A percentile compares a stretch with the other conserved stretches of the same genome.
Evolutionary conservation across 2,113 vertebrate genomes (phyloP).

Genomic region (Syrrhaptes paradoxus): DNA sequence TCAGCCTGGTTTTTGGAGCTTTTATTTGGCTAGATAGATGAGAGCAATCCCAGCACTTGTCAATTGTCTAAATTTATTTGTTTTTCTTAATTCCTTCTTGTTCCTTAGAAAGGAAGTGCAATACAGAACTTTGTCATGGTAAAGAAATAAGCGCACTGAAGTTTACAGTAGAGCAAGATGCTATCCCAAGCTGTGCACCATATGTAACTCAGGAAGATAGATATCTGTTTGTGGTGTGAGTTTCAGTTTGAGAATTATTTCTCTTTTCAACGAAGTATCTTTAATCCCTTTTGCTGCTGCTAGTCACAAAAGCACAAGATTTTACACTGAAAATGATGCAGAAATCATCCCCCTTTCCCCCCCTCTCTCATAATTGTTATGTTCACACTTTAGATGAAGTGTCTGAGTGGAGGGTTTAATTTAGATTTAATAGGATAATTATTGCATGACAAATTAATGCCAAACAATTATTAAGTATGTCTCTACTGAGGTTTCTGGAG

Average conservation of each 20-base stretch:
- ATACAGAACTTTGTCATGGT: neutral
- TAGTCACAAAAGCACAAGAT: neutral
- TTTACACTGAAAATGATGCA: constrained; percentile 15
- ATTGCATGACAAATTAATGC: constrained; percentile 72
- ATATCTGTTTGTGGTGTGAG: neutral
- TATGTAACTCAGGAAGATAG: neutral
- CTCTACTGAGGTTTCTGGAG: constrained; percentile 48
- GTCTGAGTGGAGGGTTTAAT: constrained; percentile 71
- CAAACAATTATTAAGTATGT: constrained; percentile 67
- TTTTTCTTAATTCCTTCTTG: neutral
- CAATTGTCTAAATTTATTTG: neutral
- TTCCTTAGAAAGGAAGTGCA: neutral
- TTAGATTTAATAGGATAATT: constrained; percentile 80
- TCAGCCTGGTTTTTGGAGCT: neutral
- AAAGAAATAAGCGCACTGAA: constrained; percentile 21
- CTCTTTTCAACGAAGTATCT: neutral
- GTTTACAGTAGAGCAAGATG: neutral
- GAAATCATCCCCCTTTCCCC: constrained; percentile 23
- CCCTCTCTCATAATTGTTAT: constrained; percentile 65
- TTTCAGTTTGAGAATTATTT: neutral
- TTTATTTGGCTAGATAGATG: neutral
- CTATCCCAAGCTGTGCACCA: neutral
- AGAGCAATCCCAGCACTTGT: neutral
- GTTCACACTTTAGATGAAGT: constrained; percentile 70
- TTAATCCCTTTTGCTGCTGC: constrained; percentile 3